phyloP scores from a whole-genome alignment of 2,113 vertebrate genomes.

The Sebastes schlegelii region DNA sequence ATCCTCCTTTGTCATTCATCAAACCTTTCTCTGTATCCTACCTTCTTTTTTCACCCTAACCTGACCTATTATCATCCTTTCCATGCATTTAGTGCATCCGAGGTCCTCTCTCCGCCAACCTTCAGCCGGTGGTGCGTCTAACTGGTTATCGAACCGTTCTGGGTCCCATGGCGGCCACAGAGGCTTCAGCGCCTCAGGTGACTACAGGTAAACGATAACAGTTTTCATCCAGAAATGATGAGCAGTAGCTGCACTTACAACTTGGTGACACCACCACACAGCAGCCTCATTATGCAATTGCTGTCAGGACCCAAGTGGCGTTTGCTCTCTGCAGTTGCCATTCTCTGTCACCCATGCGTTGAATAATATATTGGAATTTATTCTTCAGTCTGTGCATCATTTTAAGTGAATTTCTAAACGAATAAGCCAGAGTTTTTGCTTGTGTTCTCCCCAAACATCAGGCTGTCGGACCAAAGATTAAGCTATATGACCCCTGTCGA shows the following conservation, averaged over 20 bases:
- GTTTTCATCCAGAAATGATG: not conserved
- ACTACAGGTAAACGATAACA: conserved; percentile 59
- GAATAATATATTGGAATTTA: not conserved
- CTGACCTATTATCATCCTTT: not conserved
- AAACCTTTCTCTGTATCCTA: not conserved
- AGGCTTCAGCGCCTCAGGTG: conserved; percentile 59
- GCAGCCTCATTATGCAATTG: not conserved
- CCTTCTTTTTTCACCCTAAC: no score
- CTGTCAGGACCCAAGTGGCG: not conserved
- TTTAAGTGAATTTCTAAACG: not conserved
- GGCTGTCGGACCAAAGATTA: conserved; percentile 63
- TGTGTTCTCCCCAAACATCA: conserved; percentile 11
- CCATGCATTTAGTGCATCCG: conserved; percentile 83
- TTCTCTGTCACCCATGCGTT: not conserved
- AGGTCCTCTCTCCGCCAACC: conserved; percentile 90
- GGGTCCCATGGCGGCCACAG: conserved; percentile 34
- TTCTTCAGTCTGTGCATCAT: not conserved
- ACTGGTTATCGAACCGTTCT: conserved; percentile 46
- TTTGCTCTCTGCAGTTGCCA: not conserved
- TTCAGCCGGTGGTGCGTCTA: conserved; percentile 62
- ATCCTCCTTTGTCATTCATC: not conserved
- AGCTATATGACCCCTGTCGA: conserved; percentile 52
- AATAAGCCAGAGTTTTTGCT: not conserved
- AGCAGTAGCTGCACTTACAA: not conserved
- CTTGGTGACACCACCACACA: not conserved